phyloP scores from a whole-genome alignment of 2,888 invertebrate species.

The Mycalesis mineus region DNA sequence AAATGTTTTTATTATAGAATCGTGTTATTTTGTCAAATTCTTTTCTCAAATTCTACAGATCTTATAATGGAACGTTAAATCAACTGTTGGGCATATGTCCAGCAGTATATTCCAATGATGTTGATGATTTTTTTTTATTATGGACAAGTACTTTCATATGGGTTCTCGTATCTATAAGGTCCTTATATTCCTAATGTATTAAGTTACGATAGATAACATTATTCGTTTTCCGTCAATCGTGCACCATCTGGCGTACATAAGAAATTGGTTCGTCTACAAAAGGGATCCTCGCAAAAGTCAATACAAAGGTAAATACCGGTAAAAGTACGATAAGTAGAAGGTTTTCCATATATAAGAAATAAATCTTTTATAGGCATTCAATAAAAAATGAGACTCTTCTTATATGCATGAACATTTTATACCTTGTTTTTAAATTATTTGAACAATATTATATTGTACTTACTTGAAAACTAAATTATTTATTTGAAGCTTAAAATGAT shows the following conservation, averaged over 20 bases:
- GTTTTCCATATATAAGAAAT: neutral
- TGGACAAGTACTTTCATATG: neutral
- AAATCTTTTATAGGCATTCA: slow-evolving; percentile 1
- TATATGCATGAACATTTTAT: too few species aligned
- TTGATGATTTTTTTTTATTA: too few species aligned
- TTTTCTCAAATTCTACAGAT: too few species aligned
- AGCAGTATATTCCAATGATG: too few species aligned
- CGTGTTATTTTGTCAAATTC: too few species aligned
- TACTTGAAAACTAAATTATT: too few species aligned
- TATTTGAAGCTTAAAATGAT: too few species aligned
- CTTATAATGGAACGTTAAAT: too few species aligned
- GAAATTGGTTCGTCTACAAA: slow-evolving; percentile 24
- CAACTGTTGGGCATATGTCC: too few species aligned
- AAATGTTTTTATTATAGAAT: too few species aligned
- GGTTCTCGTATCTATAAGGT: neutral
- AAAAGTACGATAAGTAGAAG: slow-evolving; percentile 5
- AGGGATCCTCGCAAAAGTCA: slow-evolving; percentile 23
- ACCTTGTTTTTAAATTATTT: too few species aligned
- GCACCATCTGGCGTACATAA: slow-evolving; percentile 33
- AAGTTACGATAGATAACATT: slow-evolving; percentile 31
- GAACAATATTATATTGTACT: too few species aligned
- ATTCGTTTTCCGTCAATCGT: slow-evolving; percentile 31
- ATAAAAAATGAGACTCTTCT: neutral
- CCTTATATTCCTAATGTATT: slow-evolving; percentile 16
- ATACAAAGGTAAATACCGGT: slow-evolving; percentile 16